Conservation (phyloP, 2,888 invertebrate species). For the Pandemis corylana region DNA sequence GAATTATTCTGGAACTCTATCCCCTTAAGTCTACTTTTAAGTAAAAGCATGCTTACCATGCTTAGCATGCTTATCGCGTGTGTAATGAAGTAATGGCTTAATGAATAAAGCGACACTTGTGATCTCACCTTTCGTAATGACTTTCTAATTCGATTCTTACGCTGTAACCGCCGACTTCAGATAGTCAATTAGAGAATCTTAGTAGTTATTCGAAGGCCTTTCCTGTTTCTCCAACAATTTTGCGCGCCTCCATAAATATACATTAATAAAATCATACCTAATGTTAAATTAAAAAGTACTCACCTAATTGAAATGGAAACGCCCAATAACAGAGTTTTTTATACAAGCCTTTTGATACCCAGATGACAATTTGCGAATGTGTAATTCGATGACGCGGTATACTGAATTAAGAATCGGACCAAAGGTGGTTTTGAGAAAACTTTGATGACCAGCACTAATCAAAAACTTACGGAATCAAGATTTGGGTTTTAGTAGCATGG, state of each 20-base stretch:
- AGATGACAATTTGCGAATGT: too few relatives aligned
- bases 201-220: not conserved
- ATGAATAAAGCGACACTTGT: constrained; percentile 17
- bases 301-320: too few relatives aligned
- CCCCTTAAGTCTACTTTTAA: not conserved
- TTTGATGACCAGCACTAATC: too few relatives aligned
- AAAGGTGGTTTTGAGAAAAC: too few relatives aligned
- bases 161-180: not conserved
- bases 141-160: constrained; percentile 32
- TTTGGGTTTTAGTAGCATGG: not conserved
- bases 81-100: constrained; percentile 15
- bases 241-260: not conserved
- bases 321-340: too few relatives aligned
- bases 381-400: too few relatives aligned
- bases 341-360: too few relatives aligned
- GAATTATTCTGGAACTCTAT: not conserved
- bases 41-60: not conserved
- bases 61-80: not conserved
- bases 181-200: not conserved
- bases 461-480: too few relatives aligned
- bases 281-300: too few relatives aligned
- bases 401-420: too few relatives aligned
- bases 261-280: too few relatives aligned
- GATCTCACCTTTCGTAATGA: constrained; percentile 33
- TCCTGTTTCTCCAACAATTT: not conserved